phyloP scores from a whole-genome alignment of 2,888 invertebrate genomes.

The Callyntrura guangdongensis region DNA sequence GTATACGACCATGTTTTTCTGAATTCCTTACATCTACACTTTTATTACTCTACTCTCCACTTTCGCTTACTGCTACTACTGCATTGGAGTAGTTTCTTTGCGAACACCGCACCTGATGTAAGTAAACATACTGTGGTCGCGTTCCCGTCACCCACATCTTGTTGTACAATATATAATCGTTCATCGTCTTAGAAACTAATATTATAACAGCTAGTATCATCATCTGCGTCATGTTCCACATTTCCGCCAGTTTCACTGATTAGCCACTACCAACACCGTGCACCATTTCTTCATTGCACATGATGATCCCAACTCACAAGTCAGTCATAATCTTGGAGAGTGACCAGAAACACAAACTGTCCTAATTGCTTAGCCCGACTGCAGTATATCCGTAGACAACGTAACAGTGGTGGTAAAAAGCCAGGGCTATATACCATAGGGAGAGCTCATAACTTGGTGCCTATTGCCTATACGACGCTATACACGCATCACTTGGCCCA shows the following conservation, averaged over 20 bases:
- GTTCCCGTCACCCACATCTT: background rate
- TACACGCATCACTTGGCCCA: conserved; percentile 41
- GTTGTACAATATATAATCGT: background rate
- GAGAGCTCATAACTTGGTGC: conserved; percentile 16
- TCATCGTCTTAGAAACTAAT: background rate
- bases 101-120: conserved; percentile 41
- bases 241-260: background rate
- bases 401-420: too few relatives aligned
- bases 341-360: conserved; percentile 76
- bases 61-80: background rate
- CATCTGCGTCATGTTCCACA: conserved; percentile 17
- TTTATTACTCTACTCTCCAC: background rate
- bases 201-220: conserved; percentile 21
- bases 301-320: conserved; percentile 27
- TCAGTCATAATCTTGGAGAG: conserved; percentile 74
- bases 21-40: background rate
- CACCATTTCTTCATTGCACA: background rate
- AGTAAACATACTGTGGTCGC: too few relatives aligned
- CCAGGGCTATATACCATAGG: conserved; percentile 49
- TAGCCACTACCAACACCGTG: background rate
- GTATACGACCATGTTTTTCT: background rate
- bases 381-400: too few relatives aligned
- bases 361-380: conserved; percentile 56
- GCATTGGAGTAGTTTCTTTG: background rate
- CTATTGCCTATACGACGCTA: background rate